Conservation (phyloP, 2,888 invertebrate genomes). For the Ditylenchus weischeri region DNA sequence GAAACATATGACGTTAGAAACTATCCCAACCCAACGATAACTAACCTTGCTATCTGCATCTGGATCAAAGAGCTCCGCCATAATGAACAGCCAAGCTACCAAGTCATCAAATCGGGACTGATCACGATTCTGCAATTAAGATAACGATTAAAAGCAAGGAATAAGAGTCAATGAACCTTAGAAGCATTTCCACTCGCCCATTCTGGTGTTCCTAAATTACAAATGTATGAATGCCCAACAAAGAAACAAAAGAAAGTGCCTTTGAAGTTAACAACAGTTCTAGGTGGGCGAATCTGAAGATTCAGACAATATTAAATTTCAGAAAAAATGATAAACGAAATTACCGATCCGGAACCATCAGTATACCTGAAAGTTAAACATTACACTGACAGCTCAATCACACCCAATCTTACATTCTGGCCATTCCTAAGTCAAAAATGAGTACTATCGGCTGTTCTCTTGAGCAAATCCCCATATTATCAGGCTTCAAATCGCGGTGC, state of each 20-base stretch:
- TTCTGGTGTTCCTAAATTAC: constrained; percentile 32
- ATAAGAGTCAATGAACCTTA: constrained; percentile 11
- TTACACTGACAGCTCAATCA: no score
- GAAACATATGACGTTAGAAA: neutral
- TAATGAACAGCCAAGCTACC: constrained; percentile 37
- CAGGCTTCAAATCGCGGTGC: constrained; percentile 31
- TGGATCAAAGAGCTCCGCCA: constrained; percentile 33
- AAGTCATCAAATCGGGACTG: constrained; percentile 39
- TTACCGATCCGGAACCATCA: neutral
- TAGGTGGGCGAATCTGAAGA: constrained; percentile 23
- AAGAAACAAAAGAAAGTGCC: neutral
- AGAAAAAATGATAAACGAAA: neutral
- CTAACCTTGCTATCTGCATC: neutral
- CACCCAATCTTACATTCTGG: constrained; percentile 29
- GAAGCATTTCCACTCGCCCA: constrained; percentile 34
- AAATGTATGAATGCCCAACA: neutral
- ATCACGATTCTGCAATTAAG: constrained; percentile 20
- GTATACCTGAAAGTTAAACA: neutral
- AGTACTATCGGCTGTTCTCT: constrained; percentile 24
- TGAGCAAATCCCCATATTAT: constrained; percentile 39
- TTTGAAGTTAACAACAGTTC: constrained; percentile 35
- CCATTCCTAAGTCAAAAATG: constrained; percentile 40
- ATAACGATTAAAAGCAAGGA: no score
- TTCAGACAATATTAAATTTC: neutral
- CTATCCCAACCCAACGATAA: no score